Evolutionary conservation across 1,140 invertebrate species (phyloP).

Genomic region (Kradibia gibbosae): DNA sequence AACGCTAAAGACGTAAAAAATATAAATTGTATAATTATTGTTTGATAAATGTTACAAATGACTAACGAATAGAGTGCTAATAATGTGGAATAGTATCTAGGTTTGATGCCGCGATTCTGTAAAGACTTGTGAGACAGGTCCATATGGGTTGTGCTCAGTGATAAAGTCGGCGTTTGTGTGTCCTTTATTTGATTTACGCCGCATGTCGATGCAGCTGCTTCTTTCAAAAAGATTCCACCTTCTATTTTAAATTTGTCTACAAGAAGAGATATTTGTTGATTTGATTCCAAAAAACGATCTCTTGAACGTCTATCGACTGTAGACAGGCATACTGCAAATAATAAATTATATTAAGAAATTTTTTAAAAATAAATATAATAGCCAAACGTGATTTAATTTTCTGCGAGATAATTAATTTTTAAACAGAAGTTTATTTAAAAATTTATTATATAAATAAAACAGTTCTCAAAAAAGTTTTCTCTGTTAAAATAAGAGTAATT

Average conservation of each 20-base stretch:
- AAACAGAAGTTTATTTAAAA: too few species aligned
- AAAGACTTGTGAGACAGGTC: conserved; percentile 45
- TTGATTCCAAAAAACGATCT: conserved; percentile 92
- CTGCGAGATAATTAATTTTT: too few species aligned
- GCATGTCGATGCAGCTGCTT: conserved; percentile 71
- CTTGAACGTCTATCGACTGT: conserved; percentile 91
- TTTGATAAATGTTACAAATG: too few species aligned
- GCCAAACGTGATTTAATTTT: too few species aligned
- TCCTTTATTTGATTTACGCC: conserved; percentile 29
- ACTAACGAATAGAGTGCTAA: conserved; percentile 85
- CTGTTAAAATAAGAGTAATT: too few species aligned
- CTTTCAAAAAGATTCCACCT: conserved; percentile 79
- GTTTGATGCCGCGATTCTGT: conserved; percentile 73
- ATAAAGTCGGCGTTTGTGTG: conserved; percentile 36
- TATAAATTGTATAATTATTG: too few species aligned
- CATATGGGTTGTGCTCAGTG: conserved; percentile 28
- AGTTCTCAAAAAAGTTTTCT: too few species aligned
- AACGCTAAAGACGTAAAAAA: too few species aligned
- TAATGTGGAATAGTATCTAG: conserved; percentile 80
- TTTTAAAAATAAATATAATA: too few species aligned
- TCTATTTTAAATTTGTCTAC: conserved; percentile 94
- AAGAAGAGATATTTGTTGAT: conserved; percentile 91
- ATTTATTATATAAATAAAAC: too few species aligned
- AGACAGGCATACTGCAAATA: conserved; percentile 84
- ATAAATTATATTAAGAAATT: too few species aligned